Base-by-base conservation (phyloP, 2,888 invertebrate genomes). In the Ischnura elegans region DNA sequence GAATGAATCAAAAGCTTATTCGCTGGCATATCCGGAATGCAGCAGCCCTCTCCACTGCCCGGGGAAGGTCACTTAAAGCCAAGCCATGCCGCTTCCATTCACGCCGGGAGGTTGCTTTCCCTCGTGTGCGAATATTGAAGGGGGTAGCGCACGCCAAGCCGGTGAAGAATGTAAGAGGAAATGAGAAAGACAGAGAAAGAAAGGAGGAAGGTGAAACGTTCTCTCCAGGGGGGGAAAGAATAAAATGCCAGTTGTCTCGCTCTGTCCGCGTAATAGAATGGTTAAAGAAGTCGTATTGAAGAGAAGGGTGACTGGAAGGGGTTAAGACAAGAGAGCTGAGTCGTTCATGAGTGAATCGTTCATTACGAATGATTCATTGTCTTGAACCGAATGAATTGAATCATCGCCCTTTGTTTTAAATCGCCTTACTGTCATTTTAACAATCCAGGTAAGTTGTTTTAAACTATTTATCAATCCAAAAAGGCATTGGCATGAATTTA, bases 211-310 rank as follows among this genome's bases (percentile, higher is more conserved):
- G 76, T 76, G 76, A 36, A 76, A 29, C 76, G 10, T 25, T 25
- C 25, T 25, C 36, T 29, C 16, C 13, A n/a, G 25, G 8, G 29
- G 29, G n/a, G 36, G 36, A 76, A 36, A 36, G 76, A 10, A 76
- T 76, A 76, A 76, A 76, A 76, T 10, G 76, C 76, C 36, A 76
- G 36, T 76, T 76, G 10, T 76, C 36, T 76, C 76, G 13, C 76
- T 76, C 13, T 76, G 76, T 10, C 76, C 36, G 76, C 36, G 76
- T 76, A 76, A 76, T 76, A 76, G 76, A 76, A 76, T 76, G 76
- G 76, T 76, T 61, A 36, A 36, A 13, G 76, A 16, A 76, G 36
- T 29, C 16, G 29, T n/a, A n/a, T n/a, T n/a, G n/a, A n/a, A n/a
- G 76, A 36, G 76, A 13, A 36, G 29, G 1, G 61, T 25, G 61